Evolutionary conservation across 2,888 invertebrate genomes (phyloP).

Genomic region (Creontiades dilutus): DNA sequence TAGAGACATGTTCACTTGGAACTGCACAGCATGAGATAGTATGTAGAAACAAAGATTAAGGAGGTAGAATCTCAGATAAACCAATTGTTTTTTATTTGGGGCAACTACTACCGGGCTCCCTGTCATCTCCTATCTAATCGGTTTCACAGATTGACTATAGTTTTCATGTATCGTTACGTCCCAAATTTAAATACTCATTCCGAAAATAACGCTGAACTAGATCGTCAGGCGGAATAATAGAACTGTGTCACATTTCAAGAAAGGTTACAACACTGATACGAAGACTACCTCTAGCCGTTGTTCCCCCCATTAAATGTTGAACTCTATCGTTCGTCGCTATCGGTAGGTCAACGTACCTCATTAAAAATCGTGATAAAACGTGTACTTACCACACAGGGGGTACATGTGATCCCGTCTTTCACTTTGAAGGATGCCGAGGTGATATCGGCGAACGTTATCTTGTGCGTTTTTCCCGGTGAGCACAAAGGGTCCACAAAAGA

Average conservation of each 20-base stretch:
- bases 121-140: neutral
- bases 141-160: neutral
- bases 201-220: neutral
- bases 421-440: slow-evolving; percentile 94
- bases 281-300: neutral
- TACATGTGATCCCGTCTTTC: slow-evolving; percentile 88
- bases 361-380: neutral
- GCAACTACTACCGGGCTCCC: no score
- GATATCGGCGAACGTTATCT: slow-evolving; percentile 90
- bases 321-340: neutral
- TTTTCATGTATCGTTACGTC: neutral
- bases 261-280: neutral
- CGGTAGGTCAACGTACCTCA: neutral
- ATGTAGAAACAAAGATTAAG: no score
- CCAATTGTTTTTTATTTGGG: no score
- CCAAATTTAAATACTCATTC: neutral
- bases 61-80: no score
- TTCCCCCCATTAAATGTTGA: neutral
- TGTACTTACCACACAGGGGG: slow-evolving; percentile 89
- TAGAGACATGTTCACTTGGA: no score
- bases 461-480: slow-evolving; percentile 85
- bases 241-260: neutral
- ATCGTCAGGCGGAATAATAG: neutral
- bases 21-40: no score
- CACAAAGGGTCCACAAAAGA: slow-evolving; percentile 81